Evolutionary conservation across 2,888 invertebrate genomes (phyloP).

Genomic region (Mystacides longicornis): DNA sequence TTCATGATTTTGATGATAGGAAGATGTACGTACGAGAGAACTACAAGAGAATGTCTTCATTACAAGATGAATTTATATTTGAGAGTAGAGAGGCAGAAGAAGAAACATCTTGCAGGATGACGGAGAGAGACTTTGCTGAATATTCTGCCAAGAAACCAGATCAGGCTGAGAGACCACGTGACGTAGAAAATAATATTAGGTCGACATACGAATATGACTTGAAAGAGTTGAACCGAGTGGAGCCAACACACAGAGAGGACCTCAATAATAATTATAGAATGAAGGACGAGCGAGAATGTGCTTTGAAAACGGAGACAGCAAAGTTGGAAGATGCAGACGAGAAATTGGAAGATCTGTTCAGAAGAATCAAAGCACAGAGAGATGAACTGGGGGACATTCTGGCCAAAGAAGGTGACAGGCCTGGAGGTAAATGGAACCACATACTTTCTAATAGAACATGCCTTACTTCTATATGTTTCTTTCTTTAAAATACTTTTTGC

Average conservation of each 20-base stretch:
- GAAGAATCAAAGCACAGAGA: constrained; percentile 59
- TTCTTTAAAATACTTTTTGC: no score
- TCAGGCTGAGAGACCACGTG: background rate
- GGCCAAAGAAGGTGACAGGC: constrained; percentile 49
- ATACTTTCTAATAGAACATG: no score
- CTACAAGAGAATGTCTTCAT: constrained; percentile 41
- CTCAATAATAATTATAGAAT: no score
- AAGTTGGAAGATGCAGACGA: constrained; percentile 42
- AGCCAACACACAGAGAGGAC: constrained; percentile 11
- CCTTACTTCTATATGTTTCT: no score
- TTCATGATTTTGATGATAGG: constrained; percentile 47
- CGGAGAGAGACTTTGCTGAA: constrained; percentile 45
- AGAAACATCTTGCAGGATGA: no score
- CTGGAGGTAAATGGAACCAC: constrained; percentile 41
- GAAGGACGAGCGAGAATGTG: no score
- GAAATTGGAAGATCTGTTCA: constrained; percentile 55
- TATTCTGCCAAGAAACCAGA: constrained; percentile 6
- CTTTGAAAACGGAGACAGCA: constrained; percentile 3
- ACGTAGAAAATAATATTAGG: constrained; percentile 1
- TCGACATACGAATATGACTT: constrained; percentile 17
- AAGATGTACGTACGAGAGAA: constrained; percentile 48
- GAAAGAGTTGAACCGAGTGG: constrained; percentile 16
- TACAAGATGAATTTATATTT: constrained; percentile 41
- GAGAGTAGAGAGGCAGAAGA: constrained; percentile 37
- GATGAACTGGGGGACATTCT: constrained; percentile 63